Conservation (phyloP, 92 coral and sea anemone genomes). For the Zoanthus sansibaricus region DNA sequence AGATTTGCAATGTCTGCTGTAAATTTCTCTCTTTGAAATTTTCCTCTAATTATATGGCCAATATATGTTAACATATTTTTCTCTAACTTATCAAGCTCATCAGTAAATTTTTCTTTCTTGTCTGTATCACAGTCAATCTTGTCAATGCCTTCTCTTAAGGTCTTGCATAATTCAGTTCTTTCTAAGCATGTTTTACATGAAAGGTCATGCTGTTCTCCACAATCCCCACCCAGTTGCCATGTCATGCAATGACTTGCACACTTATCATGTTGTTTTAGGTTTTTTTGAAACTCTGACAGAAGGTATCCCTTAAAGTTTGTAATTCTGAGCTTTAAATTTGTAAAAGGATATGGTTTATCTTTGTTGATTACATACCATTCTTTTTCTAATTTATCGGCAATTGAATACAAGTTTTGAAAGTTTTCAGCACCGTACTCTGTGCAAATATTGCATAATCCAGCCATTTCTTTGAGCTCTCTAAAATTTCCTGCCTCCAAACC, state of each 20-base stretch:
- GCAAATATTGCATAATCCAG: neutral
- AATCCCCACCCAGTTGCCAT: constrained; percentile 6
- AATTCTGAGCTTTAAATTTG: too few relatives aligned
- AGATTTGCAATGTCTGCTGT: constrained; percentile 51
- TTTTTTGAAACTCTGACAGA: too few relatives aligned
- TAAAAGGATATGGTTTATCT: neutral
- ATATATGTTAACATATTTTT: constrained; percentile 54
- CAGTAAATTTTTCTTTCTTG: neutral
- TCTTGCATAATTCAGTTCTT: neutral
- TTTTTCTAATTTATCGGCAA: neutral
- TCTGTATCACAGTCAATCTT: neutral
- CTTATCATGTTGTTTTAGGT: too few relatives aligned
- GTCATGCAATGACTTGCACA: too few relatives aligned
- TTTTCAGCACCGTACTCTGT: constrained; percentile 13
- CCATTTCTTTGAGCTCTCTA: constrained; percentile 22
- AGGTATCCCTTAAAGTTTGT: too few relatives aligned
- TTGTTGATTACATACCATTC: neutral
- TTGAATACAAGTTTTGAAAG: neutral
- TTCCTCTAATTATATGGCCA: constrained; percentile 69
- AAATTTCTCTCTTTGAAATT: constrained; percentile 51
- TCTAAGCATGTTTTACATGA: constrained; percentile 21
- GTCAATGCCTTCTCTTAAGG: neutral
- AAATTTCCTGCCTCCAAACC: constrained; percentile 13
- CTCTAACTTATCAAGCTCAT: neutral
- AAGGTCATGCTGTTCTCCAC: constrained; percentile 19